Evolutionary conservation across 2,797 vertebrate genomes (phyloP).

Genomic region (Acanthurus leucopareius): DNA sequence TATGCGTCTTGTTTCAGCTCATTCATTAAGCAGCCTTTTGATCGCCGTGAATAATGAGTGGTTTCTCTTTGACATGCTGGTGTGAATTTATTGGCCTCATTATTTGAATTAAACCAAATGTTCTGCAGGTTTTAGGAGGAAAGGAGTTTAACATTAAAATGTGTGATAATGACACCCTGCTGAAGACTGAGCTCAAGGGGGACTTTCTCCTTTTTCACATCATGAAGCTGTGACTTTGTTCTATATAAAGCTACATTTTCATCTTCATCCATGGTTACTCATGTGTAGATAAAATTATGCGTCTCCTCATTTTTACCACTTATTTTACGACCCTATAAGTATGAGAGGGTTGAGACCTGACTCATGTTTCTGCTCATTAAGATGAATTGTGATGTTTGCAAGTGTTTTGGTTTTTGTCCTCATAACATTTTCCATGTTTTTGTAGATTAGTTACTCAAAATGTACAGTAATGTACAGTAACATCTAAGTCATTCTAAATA

Average conservation of each 20-base stretch:
- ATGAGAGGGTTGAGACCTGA: neutral
- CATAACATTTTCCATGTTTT: constrained; percentile 4
- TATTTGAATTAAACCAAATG: constrained; percentile 69
- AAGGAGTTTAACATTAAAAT: constrained; percentile 52
- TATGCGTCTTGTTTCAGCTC: constrained; percentile 45
- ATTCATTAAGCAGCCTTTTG: constrained; percentile 63
- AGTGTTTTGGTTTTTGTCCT: neutral
- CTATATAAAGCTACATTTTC: neutral
- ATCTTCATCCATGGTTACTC: neutral
- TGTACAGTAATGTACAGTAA: constrained; percentile 34
- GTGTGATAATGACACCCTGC: constrained; percentile 62
- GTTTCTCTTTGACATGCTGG: constrained; percentile 51
- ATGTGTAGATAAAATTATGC: neutral
- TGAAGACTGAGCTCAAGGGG: constrained; percentile 27
- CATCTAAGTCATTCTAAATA: constrained; percentile 21
- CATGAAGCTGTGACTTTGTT: neutral
- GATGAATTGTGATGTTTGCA: constrained; percentile 9
- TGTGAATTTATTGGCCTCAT: constrained; percentile 67
- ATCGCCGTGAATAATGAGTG: constrained; percentile 54
- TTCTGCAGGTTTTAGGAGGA: constrained; percentile 56
- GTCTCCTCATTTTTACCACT: neutral
- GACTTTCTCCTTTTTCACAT: constrained; percentile 34
- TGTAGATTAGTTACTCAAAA: constrained; percentile 4
- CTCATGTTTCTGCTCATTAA: constrained; percentile 10
- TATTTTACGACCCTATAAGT: constrained; percentile 6